Percentiles rank a stretch among this genome's conserved stretches.
Evolutionary conservation across 2,888 invertebrate species (phyloP).

Genomic region (Danaus chrysippus): DNA sequence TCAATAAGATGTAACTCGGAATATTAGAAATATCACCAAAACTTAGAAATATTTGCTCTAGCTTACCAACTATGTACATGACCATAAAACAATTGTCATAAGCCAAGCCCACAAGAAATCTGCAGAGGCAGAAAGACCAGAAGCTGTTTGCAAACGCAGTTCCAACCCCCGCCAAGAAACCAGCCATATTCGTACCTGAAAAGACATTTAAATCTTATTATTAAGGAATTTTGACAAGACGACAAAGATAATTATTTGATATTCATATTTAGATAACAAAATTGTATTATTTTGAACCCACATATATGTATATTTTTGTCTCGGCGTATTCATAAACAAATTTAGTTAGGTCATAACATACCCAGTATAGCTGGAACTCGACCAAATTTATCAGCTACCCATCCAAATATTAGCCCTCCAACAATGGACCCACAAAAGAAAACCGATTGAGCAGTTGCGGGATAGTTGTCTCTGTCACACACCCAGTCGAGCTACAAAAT

Average conservation of each 20-base stretch:
- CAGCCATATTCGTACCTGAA: constrained; percentile 84
- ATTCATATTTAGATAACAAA: neutral
- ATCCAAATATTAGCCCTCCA: constrained; percentile 91
- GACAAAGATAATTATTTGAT: neutral
- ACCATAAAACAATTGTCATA: constrained; percentile 94
- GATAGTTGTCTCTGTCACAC: constrained; percentile 87
- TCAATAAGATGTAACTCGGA: too few relatives aligned
- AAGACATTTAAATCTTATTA: constrained; percentile 17
- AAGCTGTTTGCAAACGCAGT: constrained; percentile 87
- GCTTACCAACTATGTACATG: constrained; percentile 94
- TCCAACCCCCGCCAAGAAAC: constrained; percentile 83
- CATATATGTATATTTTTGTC: neutral
- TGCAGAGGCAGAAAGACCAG: constrained; percentile 88
- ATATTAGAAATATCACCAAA: too few relatives aligned
- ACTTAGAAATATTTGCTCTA: neutral
- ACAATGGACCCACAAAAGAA: constrained; percentile 93
- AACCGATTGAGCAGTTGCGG: constrained; percentile 88
- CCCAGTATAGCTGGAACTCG: constrained; percentile 88
- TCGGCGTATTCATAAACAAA: too few relatives aligned
- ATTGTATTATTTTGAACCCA: neutral
- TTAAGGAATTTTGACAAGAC: too few relatives aligned
- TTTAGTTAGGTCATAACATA: constrained; percentile 33
- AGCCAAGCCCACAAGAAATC: constrained; percentile 92
- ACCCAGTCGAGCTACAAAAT: constrained; percentile 87
- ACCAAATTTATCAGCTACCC: constrained; percentile 91